phyloP scores from a whole-genome alignment of 2,888 invertebrate species.

The Unio delphinus region DNA sequence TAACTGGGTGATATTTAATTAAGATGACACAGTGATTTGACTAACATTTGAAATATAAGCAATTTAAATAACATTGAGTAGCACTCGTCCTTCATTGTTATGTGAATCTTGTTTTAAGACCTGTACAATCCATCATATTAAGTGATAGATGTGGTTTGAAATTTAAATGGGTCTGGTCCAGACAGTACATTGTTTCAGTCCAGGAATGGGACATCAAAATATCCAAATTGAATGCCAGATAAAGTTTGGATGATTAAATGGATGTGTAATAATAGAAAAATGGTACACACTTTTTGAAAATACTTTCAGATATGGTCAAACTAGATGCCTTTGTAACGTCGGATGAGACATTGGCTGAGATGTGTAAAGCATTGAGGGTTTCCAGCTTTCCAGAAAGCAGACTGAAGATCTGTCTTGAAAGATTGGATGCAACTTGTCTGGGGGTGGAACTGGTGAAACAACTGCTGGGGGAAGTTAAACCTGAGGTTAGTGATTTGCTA shows the following conservation, averaged over 20 bases:
- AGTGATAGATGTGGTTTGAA: background rate
- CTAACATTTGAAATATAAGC: too few species aligned
- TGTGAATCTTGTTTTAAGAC: too few species aligned
- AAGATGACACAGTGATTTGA: too few species aligned
- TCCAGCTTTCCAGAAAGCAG: slow-evolving; percentile 55
- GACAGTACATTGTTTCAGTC: background rate
- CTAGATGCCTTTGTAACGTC: slow-evolving; percentile 65
- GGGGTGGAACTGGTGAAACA: slow-evolving; percentile 58
- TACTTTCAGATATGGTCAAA: slow-evolving; percentile 54
- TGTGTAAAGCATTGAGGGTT: slow-evolving; percentile 65
- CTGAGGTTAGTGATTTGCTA: slow-evolving; percentile 40
- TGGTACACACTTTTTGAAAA: slow-evolving; percentile 2
- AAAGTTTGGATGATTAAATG: background rate
- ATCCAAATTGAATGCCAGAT: background rate
- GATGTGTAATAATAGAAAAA: background rate
- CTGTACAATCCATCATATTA: too few species aligned
- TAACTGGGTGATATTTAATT: too few species aligned
- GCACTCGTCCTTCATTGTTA: too few species aligned
- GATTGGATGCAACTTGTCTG: slow-evolving; percentile 61
- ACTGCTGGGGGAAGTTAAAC: slow-evolving; percentile 58
- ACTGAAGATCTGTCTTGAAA: slow-evolving; percentile 55
- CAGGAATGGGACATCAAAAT: background rate
- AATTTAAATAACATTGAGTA: too few species aligned
- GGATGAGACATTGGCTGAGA: slow-evolving; percentile 59
- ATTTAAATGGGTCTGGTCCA: background rate